Conservation (phyloP, 2,113 vertebrate species). For the Menura novaehollandiae region DNA sequence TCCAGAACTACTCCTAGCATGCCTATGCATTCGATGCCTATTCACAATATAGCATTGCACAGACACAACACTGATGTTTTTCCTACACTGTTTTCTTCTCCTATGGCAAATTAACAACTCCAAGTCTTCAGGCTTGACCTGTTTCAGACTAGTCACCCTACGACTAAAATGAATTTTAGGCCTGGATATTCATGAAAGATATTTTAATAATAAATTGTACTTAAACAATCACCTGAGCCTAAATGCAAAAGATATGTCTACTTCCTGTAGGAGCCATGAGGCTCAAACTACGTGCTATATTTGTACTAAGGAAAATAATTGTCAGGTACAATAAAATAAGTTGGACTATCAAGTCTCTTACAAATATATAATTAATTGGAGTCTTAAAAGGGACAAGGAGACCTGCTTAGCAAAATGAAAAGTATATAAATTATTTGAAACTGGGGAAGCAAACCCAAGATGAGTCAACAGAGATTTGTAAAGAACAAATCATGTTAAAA, state of each 20-base stretch:
- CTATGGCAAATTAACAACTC: background rate
- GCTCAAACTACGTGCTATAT: background rate
- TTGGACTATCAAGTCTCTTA: background rate
- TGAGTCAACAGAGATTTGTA: background rate
- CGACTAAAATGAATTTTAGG: background rate
- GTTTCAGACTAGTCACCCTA: background rate
- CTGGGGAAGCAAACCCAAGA: background rate
- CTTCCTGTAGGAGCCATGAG: background rate
- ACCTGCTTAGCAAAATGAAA: background rate
- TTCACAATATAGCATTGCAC: background rate
- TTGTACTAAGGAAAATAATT: background rate
- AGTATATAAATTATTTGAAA: conserved; percentile 17
- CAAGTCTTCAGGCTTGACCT: background rate
- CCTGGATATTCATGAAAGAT: background rate
- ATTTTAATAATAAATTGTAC: background rate
- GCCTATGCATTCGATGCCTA: background rate
- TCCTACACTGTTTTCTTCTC: background rate
- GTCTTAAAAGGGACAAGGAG: background rate
- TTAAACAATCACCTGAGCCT: background rate
- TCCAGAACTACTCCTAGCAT: background rate
- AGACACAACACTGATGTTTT: background rate
- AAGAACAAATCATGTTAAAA: conserved; percentile 18
- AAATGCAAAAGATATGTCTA: background rate
- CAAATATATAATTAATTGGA: conserved; percentile 6
- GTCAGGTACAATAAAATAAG: background rate